phyloP scores from a whole-genome alignment of 2,888 invertebrate genomes.

The Litoditis marina region DNA sequence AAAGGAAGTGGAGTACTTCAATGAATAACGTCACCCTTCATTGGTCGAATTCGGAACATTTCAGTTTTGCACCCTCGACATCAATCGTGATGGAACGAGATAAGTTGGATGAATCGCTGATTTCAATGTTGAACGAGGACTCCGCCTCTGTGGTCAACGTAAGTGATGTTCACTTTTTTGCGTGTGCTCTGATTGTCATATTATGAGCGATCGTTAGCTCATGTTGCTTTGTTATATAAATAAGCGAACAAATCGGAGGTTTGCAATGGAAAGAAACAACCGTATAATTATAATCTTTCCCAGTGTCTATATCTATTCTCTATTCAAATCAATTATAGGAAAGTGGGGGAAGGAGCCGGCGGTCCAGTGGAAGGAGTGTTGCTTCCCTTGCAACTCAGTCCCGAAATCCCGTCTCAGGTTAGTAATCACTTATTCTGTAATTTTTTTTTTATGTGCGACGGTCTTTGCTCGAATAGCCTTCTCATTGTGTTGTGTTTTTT shows the following conservation, averaged over 20 bases:
- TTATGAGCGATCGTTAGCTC: no score
- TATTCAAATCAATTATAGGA: constrained; percentile 7
- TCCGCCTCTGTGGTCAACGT: neutral
- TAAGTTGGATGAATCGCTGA: constrained; percentile 12
- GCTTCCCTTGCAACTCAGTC: constrained; percentile 6
- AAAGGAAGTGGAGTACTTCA: no score
- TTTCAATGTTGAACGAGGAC: constrained; percentile 11
- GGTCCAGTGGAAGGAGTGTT: constrained; percentile 12
- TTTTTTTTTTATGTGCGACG: no score
- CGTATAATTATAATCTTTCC: no score
- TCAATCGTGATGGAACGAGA: constrained; percentile 12
- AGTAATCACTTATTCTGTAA: neutral
- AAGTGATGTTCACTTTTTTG: neutral
- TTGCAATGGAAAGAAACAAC: no score
- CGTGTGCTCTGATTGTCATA: neutral
- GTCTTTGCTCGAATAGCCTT: no score
- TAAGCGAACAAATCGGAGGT: no score
- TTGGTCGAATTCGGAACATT: no score
- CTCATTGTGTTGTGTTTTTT: constrained; percentile 8
- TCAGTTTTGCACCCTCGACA: constrained; percentile 15
- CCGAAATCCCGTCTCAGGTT: no score
- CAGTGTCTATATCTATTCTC: no score
- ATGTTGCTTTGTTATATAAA: no score
- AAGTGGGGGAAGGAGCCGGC: constrained; percentile 6
- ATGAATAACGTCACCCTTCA: no score